Conservation (phyloP, 2,888 invertebrate genomes). For the Prosapia bicincta region DNA sequence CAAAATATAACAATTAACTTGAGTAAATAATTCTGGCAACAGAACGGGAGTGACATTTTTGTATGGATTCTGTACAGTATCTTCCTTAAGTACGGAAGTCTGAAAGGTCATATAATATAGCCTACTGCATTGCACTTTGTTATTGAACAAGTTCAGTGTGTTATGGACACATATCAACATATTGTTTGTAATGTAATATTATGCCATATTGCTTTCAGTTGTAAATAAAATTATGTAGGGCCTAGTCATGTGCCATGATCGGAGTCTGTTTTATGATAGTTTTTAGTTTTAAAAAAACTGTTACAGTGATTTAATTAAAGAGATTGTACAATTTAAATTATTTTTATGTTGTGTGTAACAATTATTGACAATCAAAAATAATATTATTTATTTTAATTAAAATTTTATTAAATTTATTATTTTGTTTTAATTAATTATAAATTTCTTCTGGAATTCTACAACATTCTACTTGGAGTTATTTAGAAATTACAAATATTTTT, state of each 20-base stretch:
- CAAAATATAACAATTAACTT: too few relatives aligned
- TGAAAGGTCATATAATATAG: not conserved
- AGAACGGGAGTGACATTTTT: not conserved
- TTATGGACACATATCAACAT: not conserved
- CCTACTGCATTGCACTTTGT: not conserved
- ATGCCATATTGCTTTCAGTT: not conserved
- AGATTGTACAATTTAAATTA: not conserved
- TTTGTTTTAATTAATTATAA: too few relatives aligned
- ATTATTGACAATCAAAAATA: not conserved
- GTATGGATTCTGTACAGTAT: not conserved
- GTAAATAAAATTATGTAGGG: not conserved
- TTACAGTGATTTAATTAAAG: not conserved
- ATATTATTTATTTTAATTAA: not conserved
- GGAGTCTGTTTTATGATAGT: not conserved
- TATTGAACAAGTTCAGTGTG: not conserved
- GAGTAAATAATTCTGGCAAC: not conserved
- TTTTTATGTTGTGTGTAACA: not conserved
- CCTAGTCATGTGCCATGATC: not conserved
- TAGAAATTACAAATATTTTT: too few relatives aligned
- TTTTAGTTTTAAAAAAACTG: not conserved
- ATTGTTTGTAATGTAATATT: not conserved
- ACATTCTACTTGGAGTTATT: too few relatives aligned
- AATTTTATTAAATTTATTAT: too few relatives aligned
- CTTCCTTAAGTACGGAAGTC: not conserved
- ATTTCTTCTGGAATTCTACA: too few relatives aligned